Evolutionary conservation across 35 echinoderm and acorn worm genomes (phyloP).

Genomic region (Strongylocentrotus purpuratus): DNA sequence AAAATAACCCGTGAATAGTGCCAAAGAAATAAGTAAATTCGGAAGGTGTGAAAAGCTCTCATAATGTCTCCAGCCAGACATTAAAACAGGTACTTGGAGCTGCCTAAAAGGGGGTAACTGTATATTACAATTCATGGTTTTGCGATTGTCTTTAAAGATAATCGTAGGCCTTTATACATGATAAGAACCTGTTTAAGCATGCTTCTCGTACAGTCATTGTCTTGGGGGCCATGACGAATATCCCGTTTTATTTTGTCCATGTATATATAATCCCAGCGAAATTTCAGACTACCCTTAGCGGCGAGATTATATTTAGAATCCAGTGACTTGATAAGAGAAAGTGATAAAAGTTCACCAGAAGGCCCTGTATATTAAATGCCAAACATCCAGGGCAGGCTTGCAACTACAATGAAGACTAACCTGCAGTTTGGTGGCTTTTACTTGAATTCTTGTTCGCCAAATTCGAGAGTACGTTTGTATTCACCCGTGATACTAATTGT

Average conservation of each 20-base stretch:
- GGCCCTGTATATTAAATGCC: not conserved
- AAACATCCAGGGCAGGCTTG: not conserved
- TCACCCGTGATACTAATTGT: too few relatives aligned
- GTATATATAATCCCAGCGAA: not conserved
- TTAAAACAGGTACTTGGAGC: not conserved
- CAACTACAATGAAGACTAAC: not conserved
- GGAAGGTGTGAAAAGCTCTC: too few relatives aligned
- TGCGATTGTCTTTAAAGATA: not conserved
- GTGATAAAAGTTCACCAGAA: not conserved
- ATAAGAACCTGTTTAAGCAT: not conserved
- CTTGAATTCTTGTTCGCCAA: too few relatives aligned
- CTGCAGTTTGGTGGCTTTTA: not conserved
- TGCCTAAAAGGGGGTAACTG: not conserved
- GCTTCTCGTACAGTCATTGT: not conserved
- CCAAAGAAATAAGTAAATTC: too few relatives aligned
- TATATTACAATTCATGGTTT: not conserved
- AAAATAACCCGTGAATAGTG: too few relatives aligned
- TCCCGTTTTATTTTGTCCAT: slow-evolving; percentile 4
- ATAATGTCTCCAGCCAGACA: not conserved
- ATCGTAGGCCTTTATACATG: not conserved
- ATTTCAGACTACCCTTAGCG: not conserved
- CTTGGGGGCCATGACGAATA: slow-evolving; percentile 1
- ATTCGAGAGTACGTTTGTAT: too few relatives aligned
- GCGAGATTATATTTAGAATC: not conserved
- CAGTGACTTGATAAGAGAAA: not conserved